Base-by-base conservation (phyloP, 1,140 invertebrate genomes). In the Lordiphosa collinella region DNA sequence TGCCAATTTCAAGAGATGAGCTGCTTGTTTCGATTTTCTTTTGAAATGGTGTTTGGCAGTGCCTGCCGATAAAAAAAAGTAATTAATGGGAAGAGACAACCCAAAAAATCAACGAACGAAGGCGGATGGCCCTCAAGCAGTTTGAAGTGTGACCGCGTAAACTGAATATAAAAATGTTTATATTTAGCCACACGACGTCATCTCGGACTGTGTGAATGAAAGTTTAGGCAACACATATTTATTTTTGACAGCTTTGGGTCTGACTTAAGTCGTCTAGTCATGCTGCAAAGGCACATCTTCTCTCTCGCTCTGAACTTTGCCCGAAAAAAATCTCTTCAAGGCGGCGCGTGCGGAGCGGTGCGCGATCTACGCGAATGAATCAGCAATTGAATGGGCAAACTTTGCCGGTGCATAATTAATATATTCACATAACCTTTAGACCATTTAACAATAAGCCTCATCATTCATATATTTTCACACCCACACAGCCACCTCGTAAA, bases 161-260 rank as follows among this genome's bases (percentile, higher is more conserved):
- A 84, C 72, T 84, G 72, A 82, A 82, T 78, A 84, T 36, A 53
- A 53, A 36, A 48, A 34, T 48, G 16, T 73, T 69, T 84, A 84
- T 84, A 65, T 84, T 78, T 84, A 84, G 78, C 51, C 40, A 60
- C 32, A 78, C 72, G 68, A 84, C 78, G 78, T 84, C 78, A 84
- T 78, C 48, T 34, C 41, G 34, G 18, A 16, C n/a, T 22, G 38
- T 35, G 67, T 84, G 78, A 85, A 84, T 76, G 76, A 82, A 84
- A 82, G 76, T 76, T 82, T 38, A 46, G 50, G 25, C 47, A 41
- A 40, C 13, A 44, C 11, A 9, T 14, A 13, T 13, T 12, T 14
- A 13, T 16, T 43, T 11, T 7, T 11, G 4, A 6, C 7, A 25
- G 18, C 9, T 25, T 16, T 43, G 40, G 9, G n/a, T 18, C 18